phyloP scores from a whole-genome alignment of 2,797 vertebrate species.

The Sebastes steindachneri region DNA sequence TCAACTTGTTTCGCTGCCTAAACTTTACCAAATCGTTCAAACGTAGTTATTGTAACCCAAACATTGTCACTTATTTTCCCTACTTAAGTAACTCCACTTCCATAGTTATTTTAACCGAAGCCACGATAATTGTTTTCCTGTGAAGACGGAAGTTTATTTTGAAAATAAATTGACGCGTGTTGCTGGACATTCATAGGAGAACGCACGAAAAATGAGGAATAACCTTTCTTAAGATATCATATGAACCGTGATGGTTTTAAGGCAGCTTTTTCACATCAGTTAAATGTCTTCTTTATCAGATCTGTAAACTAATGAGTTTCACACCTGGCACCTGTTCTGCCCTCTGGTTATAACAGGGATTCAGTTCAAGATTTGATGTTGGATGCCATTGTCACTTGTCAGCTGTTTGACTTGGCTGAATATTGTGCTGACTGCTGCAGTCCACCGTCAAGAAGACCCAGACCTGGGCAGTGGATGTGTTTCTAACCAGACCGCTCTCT shows the following conservation, averaged over 20 bases:
- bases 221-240: not conserved
- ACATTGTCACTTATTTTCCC: no score
- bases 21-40: no score
- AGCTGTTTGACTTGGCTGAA: conserved; percentile 30
- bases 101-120: not conserved
- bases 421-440: conserved; percentile 17
- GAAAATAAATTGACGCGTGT: no score
- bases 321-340: conserved; percentile 1
- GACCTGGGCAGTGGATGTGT: not conserved
- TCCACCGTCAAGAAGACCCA: not conserved
- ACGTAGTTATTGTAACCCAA: no score
- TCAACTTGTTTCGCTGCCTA: no score
- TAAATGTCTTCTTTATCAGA: not conserved
- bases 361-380: not conserved
- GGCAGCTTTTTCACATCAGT: not conserved
- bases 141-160: no score
- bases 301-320: conserved; percentile 3
- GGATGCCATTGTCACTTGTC: conserved; percentile 1
- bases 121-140: not conserved
- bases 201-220: not conserved
- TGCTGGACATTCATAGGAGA: no score
- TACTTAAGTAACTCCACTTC: no score
- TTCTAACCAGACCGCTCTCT: conserved; percentile 1
- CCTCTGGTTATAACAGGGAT: not conserved
- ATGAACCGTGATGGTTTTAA: not conserved